Evolutionary conservation across 2,113 vertebrate species (phyloP).

Genomic region (Uria aalge): DNA sequence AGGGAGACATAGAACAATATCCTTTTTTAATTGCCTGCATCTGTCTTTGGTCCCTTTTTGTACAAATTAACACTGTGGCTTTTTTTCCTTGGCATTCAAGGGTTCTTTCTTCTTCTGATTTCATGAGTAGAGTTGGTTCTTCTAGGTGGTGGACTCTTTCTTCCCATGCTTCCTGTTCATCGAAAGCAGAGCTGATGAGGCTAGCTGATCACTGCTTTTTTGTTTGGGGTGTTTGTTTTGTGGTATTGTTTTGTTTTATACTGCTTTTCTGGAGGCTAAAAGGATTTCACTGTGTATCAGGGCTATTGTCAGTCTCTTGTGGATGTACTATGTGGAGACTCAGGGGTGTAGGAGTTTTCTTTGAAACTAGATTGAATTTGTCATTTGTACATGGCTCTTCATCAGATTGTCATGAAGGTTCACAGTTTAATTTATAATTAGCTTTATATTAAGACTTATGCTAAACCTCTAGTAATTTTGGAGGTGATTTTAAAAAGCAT

Average conservation of each 20-base stretch:
- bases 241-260: neutral
- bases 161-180: neutral
- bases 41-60: neutral
- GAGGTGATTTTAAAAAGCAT: neutral
- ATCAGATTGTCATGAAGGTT: neutral
- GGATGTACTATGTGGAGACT: neutral
- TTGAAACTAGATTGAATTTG: neutral
- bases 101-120: neutral
- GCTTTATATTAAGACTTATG: neutral
- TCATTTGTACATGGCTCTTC: neutral
- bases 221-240: neutral
- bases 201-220: neutral
- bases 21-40: fast-evolving
- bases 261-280: neutral
- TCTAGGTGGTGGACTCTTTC: neutral
- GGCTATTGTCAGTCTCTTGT: neutral
- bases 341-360: neutral
- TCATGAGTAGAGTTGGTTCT: neutral
- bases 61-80: neutral
- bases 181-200: neutral
- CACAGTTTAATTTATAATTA: neutral
- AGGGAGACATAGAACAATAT: neutral
- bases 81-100: neutral
- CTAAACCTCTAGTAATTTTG: neutral
- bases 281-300: neutral